Evolutionary conservation across 1,140 invertebrate genomes (phyloP), one percentile per base, ranked within the genome.

Genomic region (Nymphalis io): DNA sequence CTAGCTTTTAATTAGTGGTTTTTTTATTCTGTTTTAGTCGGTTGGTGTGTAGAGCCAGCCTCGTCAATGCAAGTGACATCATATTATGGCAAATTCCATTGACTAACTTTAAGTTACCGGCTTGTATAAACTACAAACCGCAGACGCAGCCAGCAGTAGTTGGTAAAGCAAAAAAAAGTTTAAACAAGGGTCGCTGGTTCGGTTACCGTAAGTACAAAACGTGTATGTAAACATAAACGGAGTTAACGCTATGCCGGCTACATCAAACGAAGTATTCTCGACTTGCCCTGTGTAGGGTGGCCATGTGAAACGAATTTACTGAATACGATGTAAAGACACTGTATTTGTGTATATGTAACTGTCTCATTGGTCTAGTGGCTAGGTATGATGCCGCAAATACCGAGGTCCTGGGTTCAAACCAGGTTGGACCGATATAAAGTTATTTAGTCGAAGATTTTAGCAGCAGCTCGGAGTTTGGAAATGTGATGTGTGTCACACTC

Each of bases 191-290:
- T 15, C 51, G 46, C n/a, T 27, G 48, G 51, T 61, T 61, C 60
- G 60, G 40, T 42, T 61, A 53, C 48, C 20, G 48, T 15, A n/a
- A 46, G 60, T 62, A 62, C 62, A 67, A 66, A 62, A 61, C 40
- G 18, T 18, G 40, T 53, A 42, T 53, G 60, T 75, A 72, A 79
- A 81, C 76, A 76, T 75, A 76, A 75, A 81, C 75, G 69, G 60
- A 69, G 27, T 62, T 63, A 27, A 48, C 65, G 65, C 33, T 72
- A 76, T 59, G 70, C 6, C 80, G 78, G 73, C 69, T 58, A 79
- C 75, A 78, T 82, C 80, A 82, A 82, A 82, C 67, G 73, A 66
- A 51, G 68, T 75, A 76, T 74, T 73, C 76, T 60, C 27, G 60
- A 62, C 60, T 77, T 70, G 72, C 72, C 75, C 70, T 74, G 60